A percentile compares a stretch with the other conserved stretches of the same genome.
Evolutionary conservation across 2,888 invertebrate species (phyloP).

Genomic region (Ptilodon capucinus): DNA sequence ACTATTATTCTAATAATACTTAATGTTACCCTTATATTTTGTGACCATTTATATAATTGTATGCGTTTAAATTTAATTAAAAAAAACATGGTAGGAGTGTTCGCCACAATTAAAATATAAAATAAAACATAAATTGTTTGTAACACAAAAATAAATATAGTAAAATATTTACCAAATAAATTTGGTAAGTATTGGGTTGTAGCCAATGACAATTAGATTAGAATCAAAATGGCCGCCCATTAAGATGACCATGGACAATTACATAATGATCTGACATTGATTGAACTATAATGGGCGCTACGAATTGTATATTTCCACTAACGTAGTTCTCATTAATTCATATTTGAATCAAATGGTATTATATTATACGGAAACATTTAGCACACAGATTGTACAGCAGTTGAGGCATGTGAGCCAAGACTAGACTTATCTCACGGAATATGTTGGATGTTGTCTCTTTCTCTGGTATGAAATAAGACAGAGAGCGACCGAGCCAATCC

Average conservation of each 20-base stretch:
- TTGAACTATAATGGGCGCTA: not conserved
- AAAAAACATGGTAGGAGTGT: no score
- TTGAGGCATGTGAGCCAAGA: no score
- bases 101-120: not conserved
- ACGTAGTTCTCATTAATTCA: not conserved
- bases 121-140: not conserved
- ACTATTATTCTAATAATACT: conserved; percentile 35
- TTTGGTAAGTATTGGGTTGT: conserved; percentile 13
- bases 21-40: conserved; percentile 24
- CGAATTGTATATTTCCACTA: not conserved
- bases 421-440: no score
- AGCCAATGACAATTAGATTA: conserved; percentile 25
- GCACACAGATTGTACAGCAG: no score
- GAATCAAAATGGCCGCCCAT: conserved; percentile 14
- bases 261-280: conserved; percentile 2
- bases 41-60: conserved; percentile 22
- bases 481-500: no score
- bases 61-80: not conserved
- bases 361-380: no score
- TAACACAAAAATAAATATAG: not conserved
- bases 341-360: no score
- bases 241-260: conserved; percentile 15
- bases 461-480: no score
- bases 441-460: no score
- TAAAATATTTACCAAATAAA: not conserved